phyloP scores from a whole-genome alignment of 2,797 vertebrate genomes.

The Brachyalestes nurse region DNA sequence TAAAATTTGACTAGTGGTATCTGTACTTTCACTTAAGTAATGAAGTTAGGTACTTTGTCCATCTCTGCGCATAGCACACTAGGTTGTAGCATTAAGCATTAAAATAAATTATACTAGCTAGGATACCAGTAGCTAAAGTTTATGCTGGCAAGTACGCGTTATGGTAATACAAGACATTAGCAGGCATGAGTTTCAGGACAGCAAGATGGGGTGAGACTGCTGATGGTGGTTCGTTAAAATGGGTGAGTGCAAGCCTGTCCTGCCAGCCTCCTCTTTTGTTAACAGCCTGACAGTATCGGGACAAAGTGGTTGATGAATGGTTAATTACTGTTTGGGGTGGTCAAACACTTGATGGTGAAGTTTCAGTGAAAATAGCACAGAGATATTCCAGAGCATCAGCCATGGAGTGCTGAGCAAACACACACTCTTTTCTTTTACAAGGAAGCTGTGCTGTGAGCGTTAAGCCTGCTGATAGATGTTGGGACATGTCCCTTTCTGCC shows the following conservation, averaged over 20 bases:
- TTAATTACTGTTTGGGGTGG: conserved; percentile 52
- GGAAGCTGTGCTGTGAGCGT: conserved; percentile 6
- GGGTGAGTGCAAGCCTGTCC: conserved; percentile 44
- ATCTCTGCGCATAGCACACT: too few relatives aligned
- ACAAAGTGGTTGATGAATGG: conserved; percentile 45
- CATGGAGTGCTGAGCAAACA: conserved; percentile 35
- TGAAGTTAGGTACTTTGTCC: too few relatives aligned
- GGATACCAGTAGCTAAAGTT: not conserved
- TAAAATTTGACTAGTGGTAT: too few relatives aligned
- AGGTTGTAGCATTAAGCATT: too few relatives aligned
- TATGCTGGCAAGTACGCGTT: not conserved
- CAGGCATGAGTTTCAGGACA: not conserved
- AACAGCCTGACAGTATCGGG: conserved; percentile 56
- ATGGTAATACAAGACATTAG: not conserved
- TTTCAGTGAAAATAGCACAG: conserved; percentile 47
- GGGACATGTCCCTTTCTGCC: conserved; percentile 9
- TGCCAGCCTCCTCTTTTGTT: conserved; percentile 59
- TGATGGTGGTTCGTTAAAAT: conserved; percentile 58
- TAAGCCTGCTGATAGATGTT: conserved; percentile 6
- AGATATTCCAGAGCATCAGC: conserved; percentile 41
- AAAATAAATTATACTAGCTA: too few relatives aligned
- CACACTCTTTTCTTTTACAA: not conserved
- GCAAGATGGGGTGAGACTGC: conserved; percentile 62
- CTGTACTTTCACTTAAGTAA: too few relatives aligned
- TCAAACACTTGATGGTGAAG: conserved; percentile 57